phyloP scores from a whole-genome alignment of 1,140 invertebrate species.

The Bombus polaris region DNA sequence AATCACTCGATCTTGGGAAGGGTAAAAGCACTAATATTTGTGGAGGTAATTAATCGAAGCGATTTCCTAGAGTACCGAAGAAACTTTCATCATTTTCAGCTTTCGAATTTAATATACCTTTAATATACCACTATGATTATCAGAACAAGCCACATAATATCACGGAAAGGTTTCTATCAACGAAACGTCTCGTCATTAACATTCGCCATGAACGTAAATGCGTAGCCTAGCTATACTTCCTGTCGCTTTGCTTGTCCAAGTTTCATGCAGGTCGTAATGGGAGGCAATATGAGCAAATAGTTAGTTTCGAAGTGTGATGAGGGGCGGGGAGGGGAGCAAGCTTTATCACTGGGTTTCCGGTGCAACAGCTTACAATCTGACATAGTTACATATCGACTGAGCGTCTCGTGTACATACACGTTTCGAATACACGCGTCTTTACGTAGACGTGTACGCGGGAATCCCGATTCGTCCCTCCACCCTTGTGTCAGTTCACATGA shows the following conservation, averaged over 20 bases:
- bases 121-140: too few relatives aligned
- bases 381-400: conserved; percentile 27
- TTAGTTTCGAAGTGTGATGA: conserved; percentile 50
- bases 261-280: conserved; percentile 50
- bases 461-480: neutral
- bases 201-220: neutral
- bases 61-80: neutral
- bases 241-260: conserved; percentile 37
- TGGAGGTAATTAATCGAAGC: neutral
- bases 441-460: neutral
- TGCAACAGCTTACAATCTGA: conserved; percentile 64
- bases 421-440: neutral
- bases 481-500: neutral
- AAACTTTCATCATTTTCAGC: neutral
- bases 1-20: neutral
- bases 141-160: conserved; percentile 5
- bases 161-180: conserved; percentile 21
- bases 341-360: conserved; percentile 54
- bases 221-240: conserved; percentile 14
- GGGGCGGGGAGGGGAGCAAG: neutral
- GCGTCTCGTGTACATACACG: neutral
- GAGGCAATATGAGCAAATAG: conserved; percentile 64
- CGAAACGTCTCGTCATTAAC: conserved; percentile 29
- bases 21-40: neutral
- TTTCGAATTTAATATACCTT: neutral